Evolutionary conservation across 1,140 invertebrate species (phyloP), one percentile per base, ranked within the genome.

Genomic region (Papilio xuthus): DNA sequence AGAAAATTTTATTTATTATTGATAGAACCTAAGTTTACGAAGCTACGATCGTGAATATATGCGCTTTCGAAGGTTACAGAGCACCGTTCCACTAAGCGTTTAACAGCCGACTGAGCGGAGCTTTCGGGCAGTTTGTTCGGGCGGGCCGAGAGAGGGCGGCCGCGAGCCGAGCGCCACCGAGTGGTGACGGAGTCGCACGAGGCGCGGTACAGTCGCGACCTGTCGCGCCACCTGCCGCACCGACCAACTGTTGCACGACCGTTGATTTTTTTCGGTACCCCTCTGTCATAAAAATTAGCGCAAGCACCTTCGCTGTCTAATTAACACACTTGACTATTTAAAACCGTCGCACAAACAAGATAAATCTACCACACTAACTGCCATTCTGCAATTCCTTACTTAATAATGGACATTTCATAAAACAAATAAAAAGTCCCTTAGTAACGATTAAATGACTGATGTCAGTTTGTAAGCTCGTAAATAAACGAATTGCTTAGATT

Each of bases 171-270:
- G 82, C 75, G 78, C 70, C 41, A 41, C 71, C 84, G 87, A 87
- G 56, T 73, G 82, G 72, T 56, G 26, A 73, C 78, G 81, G 82
- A 83, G 82, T 80, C 76, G 67, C 83, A 84, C 81, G 69, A 79
- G 78, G 78, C 75, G 76, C 75, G 81, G 82, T 79, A 18, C 50
- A 80, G 81, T 67, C 73, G 82, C 89, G 90, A 92, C 92, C 92
- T 92, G 90, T 91, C 90, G 86, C 86, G 86, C 89, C 91, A 93
- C 92, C 91, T 92, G 92, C 92, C 89, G 83, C 84, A 84, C 80
- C 80, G 79, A 87, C 90, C 92, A 93, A 93, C 92, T 93, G 92
- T 93, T 93, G 90, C 90, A 83, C 90, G 90, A 89, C 91, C 90
- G 92, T 93, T 92, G 92, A 89, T 93, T 93, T 93, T 92, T 90